Evolutionary conservation across 2,888 invertebrate genomes (phyloP).

Genomic region (Nycteola revayana): DNA sequence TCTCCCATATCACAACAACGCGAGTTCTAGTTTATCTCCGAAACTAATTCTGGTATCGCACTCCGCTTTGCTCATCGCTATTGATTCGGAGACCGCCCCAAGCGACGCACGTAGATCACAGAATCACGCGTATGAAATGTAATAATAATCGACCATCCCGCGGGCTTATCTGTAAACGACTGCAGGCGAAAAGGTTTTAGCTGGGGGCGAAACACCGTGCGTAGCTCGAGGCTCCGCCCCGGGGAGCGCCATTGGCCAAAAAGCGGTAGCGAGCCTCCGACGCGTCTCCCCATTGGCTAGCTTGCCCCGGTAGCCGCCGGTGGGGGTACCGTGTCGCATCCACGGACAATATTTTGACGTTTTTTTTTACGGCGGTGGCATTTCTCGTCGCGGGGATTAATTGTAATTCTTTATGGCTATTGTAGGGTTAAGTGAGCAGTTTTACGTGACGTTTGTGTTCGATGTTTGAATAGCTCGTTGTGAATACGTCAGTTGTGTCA

Average conservation of each 20-base stretch:
- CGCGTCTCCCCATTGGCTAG: constrained; percentile 69
- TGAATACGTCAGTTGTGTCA: constrained; percentile 41
- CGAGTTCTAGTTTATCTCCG: constrained; percentile 39
- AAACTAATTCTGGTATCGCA: constrained; percentile 44
- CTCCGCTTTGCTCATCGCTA: constrained; percentile 61
- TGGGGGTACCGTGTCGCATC: constrained; percentile 59
- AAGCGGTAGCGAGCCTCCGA: constrained; percentile 59
- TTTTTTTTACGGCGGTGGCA: constrained; percentile 74
- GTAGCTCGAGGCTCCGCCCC: constrained; percentile 77
- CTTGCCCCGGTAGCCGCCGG: constrained; percentile 52
- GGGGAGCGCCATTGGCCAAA: constrained; percentile 70
- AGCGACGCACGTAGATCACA: constrained; percentile 66
- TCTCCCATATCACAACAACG: constrained; percentile 54
- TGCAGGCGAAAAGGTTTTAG: constrained; percentile 81
- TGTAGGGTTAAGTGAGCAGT: constrained; percentile 79
- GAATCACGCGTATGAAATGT: constrained; percentile 72
- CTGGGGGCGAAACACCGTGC: constrained; percentile 78
- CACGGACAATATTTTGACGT: constrained; percentile 75
- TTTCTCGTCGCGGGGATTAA: constrained; percentile 76
- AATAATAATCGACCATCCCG: constrained; percentile 81
- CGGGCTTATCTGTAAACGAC: constrained; percentile 81
- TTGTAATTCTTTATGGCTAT: constrained; percentile 79
- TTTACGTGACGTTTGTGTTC: constrained; percentile 61
- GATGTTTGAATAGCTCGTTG: constrained; percentile 54
- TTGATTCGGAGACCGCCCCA: constrained; percentile 65